Evolutionary conservation across 2,113 vertebrate species (phyloP).

Genomic region (Myrmecobius fasciatus): DNA sequence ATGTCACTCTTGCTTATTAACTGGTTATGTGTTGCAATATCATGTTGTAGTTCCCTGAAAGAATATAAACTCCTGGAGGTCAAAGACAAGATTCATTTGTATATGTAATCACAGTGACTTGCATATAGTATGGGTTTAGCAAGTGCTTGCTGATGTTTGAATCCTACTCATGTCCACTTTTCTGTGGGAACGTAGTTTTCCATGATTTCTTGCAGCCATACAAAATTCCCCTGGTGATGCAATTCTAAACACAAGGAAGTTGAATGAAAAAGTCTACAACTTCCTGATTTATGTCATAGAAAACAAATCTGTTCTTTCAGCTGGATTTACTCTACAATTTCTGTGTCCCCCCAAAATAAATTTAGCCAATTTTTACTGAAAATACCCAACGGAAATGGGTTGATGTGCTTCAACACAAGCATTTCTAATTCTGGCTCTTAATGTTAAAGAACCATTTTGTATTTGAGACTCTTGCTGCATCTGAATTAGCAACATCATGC

Average conservation of each 20-base stretch:
- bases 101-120: background rate
- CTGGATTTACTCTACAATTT: conserved; percentile 46
- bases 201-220: background rate
- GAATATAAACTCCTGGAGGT: background rate
- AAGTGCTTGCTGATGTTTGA: background rate
- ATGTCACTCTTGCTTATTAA: background rate
- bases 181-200: background rate
- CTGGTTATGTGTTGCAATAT: background rate
- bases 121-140: background rate
- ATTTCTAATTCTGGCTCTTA: conserved; percentile 67
- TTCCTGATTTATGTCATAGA: conserved; percentile 48
- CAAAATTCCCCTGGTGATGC: background rate
- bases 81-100: background rate
- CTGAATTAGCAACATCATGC: conserved; percentile 66
- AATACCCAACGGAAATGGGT: conserved; percentile 37
- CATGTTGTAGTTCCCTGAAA: background rate
- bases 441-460: conserved; percentile 52
- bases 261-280: conserved; percentile 58
- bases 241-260: conserved; percentile 60
- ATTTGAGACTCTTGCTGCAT: conserved; percentile 49
- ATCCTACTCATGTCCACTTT: background rate
- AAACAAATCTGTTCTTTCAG: conserved; percentile 64
- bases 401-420: conserved; percentile 53
- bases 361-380: conserved; percentile 59
- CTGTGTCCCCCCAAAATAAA: conserved; percentile 49